Evolutionary conservation across 1,140 invertebrate genomes (phyloP), one percentile per base, ranked within the genome.

Genomic region (Sipha flava): DNA sequence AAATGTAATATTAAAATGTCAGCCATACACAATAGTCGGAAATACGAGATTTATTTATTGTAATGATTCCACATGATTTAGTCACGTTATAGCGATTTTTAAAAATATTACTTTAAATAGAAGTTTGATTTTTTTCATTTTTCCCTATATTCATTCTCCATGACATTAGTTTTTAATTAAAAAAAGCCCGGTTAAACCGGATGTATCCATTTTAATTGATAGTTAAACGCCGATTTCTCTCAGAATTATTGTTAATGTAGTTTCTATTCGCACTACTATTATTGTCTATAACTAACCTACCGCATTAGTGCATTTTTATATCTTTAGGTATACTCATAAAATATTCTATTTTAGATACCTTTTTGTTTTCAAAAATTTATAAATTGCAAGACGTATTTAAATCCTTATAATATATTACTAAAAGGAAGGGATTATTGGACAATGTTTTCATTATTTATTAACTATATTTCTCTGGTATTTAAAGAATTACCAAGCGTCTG

Each of bases 121-220:
- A 52, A 14, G 18, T 52, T 73, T 73, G 12, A 73, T 54, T 54
- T 52, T 52, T 52, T 52, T 54, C 3, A 31, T 72, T 72, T 72
- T 72, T 72, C 21, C 4, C 26, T 40, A 18, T 77, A 77, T 57
- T 59, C 73, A 77, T 4, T 75, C n/a, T 52, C 52, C 52, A 7
- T 59, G 47, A 77, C 73, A 57, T 75, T 77, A 52, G 73, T 59
- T 77, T 43, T 59, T 77, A 77, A 77, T 59, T 77, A 77, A 59
- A 40, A n/a, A n/a, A 77, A 77, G 72, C 72, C 21, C 21, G 52
- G 34, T 59, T 54, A 57, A 77, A 77, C 73, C 52, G 73, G 73
- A 77, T 77, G 21, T 57, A 59, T 54, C 73, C 52, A 37, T 77
- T 77, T 29, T 77, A 77, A 59, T 59, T 77, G 73, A 43, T 23